phyloP scores from a whole-genome alignment of 2,888 invertebrate species.

The Brenthis daphne region DNA sequence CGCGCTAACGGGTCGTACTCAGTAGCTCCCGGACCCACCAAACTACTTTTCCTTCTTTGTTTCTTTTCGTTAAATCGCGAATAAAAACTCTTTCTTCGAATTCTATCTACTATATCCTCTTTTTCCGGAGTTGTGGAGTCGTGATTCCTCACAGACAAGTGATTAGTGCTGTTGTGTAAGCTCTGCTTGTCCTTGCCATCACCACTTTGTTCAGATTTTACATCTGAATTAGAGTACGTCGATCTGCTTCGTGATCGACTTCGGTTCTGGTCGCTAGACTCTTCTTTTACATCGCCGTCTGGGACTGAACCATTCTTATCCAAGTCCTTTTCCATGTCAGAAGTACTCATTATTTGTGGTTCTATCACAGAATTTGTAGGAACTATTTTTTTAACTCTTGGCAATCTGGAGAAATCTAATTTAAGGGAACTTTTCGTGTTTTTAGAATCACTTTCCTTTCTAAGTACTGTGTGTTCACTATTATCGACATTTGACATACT shows the following conservation, averaged over 20 bases:
- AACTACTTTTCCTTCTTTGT: constrained; percentile 85
- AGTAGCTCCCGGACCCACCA: constrained; percentile 83
- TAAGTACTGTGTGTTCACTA: constrained; percentile 54
- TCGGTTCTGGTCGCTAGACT: constrained; percentile 55
- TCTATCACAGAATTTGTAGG: constrained; percentile 82
- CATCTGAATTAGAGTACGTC: constrained; percentile 73
- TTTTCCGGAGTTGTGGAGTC: constrained; percentile 76
- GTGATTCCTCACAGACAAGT: constrained; percentile 66
- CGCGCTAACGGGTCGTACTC: constrained; percentile 80
- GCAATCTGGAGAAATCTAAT: constrained; percentile 84
- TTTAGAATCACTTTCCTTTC: constrained; percentile 64
- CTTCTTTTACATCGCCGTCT: constrained; percentile 50
- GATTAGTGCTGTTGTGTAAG: constrained; percentile 57
- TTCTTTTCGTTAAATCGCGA: constrained; percentile 93
- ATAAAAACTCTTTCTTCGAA: constrained; percentile 94
- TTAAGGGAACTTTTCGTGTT: constrained; percentile 78
- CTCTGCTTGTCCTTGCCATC: constrained; percentile 62
- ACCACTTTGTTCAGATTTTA: constrained; percentile 68
- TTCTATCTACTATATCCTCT: constrained; percentile 92
- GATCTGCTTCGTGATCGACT: constrained; percentile 74
- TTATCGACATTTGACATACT: constrained; percentile 51
- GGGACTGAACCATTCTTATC: constrained; percentile 59
- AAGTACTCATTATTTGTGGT: constrained; percentile 70
- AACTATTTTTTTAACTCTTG: constrained; percentile 82
- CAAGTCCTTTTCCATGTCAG: constrained; percentile 61